Evolutionary conservation across 1,140 invertebrate species (phyloP), one percentile per base, ranked within the genome.

Genomic region (Aphaenogaster ashmeadi): DNA sequence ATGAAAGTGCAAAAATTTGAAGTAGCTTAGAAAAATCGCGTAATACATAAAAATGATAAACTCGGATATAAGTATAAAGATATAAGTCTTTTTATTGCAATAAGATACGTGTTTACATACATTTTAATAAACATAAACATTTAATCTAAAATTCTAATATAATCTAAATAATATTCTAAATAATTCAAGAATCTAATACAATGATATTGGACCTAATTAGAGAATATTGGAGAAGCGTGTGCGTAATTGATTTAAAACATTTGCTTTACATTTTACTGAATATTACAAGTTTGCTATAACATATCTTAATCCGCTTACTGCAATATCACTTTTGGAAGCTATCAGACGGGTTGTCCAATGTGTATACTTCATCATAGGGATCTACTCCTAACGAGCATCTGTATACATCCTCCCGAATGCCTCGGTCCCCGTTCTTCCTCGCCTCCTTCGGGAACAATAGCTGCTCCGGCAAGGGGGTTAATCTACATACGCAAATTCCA

Each of bases 401-500:
- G 84, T 85, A 88, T 86, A 89, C 88, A 86, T 91, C 75, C 38
- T 15, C 47, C 64, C 78, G 84, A 83, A 79, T 87, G 87, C 64
- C 81, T 77, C 38, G 77, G 33, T 80, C 69, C 71, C 54, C 47
- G 85, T 87, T 78, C 52, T 80, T 87, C 83, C 78, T 86, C 78
- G 81, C 80, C 80, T 90, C 74, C 87, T 80, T 88, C 84, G 75
- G 79, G 89, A 94, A 94, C 93, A 94, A 94, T 94, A 93, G 93
- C 86, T 88, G 74, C 83, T 81, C 60, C 85, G 50, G 75, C 52
- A 78, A 75, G 85, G 87, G 86, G 90, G 89, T 93, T 94, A 93
- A 94, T 94, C 93, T 94, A 93, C 94, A 94, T 94, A 94, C 92
- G 92, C 89, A 91, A 94, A 92, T 92, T 89, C 90, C 92, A 92